These are phyloP conservation scores for Palythoa grandis DNA, from an alignment of 92 coral and sea anemone species.

Conservation along the genomic window DNA sequence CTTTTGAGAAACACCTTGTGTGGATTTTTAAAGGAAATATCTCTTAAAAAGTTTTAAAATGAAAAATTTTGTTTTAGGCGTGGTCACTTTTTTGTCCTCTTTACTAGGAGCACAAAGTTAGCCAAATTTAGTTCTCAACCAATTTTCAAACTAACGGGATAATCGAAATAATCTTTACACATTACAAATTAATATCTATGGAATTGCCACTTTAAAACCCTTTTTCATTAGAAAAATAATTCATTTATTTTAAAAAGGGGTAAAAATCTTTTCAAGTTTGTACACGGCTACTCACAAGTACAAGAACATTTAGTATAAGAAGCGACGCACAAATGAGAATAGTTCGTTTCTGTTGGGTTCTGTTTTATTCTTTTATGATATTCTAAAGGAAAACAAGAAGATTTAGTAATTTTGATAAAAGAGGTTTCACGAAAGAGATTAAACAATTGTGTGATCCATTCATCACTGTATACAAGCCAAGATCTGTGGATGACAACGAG, in stretches of 20 bases:
- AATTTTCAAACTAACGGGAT: neutral
- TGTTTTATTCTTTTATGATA: conserved; percentile 7
- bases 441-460: conserved; percentile 39
- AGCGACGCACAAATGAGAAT: conserved; percentile 13
- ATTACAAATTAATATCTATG: neutral
- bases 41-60: neutral
- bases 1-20: neutral
- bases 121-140: neutral
- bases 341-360: conserved; percentile 20
- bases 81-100: neutral
- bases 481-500: conserved; percentile 20
- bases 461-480: conserved; percentile 42
- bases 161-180: neutral
- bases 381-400: conserved; percentile 44
- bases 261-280: neutral
- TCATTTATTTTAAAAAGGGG: conserved; percentile 21
- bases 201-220: neutral
- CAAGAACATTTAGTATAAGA: neutral
- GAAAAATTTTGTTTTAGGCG: neutral
- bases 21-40: neutral
- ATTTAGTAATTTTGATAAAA: conserved; percentile 57
- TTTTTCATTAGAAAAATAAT: neutral
- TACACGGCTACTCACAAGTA: too few species aligned
- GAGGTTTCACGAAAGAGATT: neutral
- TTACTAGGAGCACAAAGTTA: neutral